Evolutionary conservation across 2,797 vertebrate species (phyloP).

Genomic region (Pyrocephalus nanus): DNA sequence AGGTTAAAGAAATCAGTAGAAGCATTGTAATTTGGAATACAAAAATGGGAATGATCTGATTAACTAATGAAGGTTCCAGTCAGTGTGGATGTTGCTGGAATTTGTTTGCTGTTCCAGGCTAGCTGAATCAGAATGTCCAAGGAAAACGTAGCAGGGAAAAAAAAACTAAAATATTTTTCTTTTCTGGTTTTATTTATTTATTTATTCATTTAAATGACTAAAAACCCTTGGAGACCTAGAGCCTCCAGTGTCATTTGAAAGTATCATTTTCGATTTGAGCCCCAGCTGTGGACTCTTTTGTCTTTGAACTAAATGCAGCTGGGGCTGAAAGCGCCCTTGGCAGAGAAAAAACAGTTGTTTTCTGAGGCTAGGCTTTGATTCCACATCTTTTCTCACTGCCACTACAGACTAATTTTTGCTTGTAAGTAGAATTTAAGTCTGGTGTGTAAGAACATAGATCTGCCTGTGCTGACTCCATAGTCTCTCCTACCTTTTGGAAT

Average conservation of each 20-base stretch:
- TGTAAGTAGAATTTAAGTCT: conserved; percentile 18
- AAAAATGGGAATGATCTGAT: conserved; percentile 14
- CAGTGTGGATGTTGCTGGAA: background rate
- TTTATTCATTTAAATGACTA: conserved; percentile 64
- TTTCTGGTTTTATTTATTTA: background rate
- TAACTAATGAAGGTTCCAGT: background rate
- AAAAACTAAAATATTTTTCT: background rate
- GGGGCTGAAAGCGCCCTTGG: conserved; percentile 45
- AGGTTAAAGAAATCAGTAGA: conserved; percentile 43
- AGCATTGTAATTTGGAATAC: background rate
- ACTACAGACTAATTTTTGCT: conserved; percentile 32
- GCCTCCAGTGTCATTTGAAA: conserved; percentile 51
- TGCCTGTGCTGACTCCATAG: background rate
- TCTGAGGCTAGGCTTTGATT: conserved; percentile 51
- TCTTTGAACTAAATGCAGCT: conserved; percentile 68
- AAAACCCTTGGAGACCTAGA: conserved; percentile 46
- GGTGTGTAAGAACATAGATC: background rate
- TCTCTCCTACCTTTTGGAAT: conserved; percentile 23
- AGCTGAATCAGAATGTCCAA: background rate
- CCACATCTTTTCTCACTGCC: background rate
- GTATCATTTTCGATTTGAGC: conserved; percentile 44
- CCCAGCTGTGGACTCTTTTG: conserved; percentile 58
- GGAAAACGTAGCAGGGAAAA: background rate
- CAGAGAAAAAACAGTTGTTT: conserved; percentile 57
- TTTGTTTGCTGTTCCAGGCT: background rate